Conservation (phyloP, 1,140 invertebrate genomes). For the Laodelphax striatellus region DNA sequence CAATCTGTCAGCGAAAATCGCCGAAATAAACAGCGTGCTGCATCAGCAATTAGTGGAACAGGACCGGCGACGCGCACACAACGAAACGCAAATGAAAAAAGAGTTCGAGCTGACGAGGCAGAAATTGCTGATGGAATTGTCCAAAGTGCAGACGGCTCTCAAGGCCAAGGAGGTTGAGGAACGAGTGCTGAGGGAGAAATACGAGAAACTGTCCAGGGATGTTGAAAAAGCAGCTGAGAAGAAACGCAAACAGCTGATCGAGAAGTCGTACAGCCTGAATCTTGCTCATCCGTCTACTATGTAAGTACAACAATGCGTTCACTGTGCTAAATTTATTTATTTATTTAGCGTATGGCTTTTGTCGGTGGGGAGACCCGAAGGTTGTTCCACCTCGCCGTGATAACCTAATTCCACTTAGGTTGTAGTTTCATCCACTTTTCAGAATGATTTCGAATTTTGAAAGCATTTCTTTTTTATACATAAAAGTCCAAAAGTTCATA, state of each 20-base stretch:
- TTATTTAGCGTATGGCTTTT: no score
- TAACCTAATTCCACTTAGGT: no score
- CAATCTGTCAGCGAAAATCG: conserved; percentile 18
- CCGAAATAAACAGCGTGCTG: conserved; percentile 18
- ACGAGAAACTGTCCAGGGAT: conserved; percentile 21
- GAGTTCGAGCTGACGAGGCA: conserved; percentile 23
- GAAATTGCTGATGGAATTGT: conserved; percentile 21
- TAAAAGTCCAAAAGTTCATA: no score
- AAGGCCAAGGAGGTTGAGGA: conserved; percentile 24
- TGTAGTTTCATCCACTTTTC: no score
- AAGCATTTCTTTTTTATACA: no score
- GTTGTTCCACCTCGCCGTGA: no score
- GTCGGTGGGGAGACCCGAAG: no score
- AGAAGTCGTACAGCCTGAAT: conserved; percentile 20
- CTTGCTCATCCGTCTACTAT: neutral
- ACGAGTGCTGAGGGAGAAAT: conserved; percentile 19
- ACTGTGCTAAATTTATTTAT: no score
- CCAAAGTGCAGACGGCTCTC: conserved; percentile 21
- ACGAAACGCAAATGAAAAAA: conserved; percentile 22
- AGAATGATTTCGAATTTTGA: no score
- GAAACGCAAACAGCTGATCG: conserved; percentile 18
- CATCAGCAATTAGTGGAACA: conserved; percentile 21
- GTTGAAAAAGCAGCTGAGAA: conserved; percentile 14
- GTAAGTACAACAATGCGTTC: conserved; percentile 6
- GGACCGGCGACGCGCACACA: conserved; percentile 20